These are phyloP conservation scores for Polydrusus cervinus DNA, from an alignment of 2,888 invertebrate species.

Conservation along the genomic window DNA sequence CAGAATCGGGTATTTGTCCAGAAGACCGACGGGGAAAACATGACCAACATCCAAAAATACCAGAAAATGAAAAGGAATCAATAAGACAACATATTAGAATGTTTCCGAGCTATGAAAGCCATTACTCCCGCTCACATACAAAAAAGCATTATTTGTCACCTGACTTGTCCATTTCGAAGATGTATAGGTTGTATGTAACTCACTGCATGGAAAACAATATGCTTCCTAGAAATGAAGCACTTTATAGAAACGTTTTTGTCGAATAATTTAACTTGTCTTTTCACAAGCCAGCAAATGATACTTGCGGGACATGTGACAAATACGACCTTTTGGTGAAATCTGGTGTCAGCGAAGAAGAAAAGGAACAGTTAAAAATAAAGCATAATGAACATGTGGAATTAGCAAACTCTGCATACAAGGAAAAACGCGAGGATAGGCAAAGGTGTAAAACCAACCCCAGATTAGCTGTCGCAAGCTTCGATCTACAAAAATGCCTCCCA, in stretches of 20 bases:
- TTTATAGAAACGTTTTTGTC: constrained; percentile 32
- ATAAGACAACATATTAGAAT: constrained; percentile 29
- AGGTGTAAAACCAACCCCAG: not conserved
- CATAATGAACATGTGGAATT: constrained; percentile 12
- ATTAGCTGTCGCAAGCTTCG: not conserved
- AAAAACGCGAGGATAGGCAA: constrained; percentile 27
- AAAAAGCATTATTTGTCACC: constrained; percentile 25
- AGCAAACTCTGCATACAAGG: constrained; percentile 13
- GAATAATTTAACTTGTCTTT: constrained; percentile 39
- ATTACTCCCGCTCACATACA: constrained; percentile 36
- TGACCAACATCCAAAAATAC: constrained; percentile 27
- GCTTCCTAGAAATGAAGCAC: not conserved
- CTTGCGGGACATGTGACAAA: constrained; percentile 39
- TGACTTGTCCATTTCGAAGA: constrained; percentile 2
- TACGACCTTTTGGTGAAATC: constrained; percentile 22
- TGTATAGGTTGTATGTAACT: constrained; percentile 28
- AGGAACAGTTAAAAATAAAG: not conserved
- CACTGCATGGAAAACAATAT: constrained; percentile 6
- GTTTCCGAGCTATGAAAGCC: constrained; percentile 36
- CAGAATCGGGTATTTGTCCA: constrained; percentile 15
- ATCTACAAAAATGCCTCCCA: constrained; percentile 11
- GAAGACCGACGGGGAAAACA: constrained; percentile 27
- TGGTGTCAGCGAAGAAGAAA: constrained; percentile 17
- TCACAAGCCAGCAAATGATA: constrained; percentile 34
- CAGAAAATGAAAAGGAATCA: constrained; percentile 10